phyloP scores from a whole-genome alignment of 2,113 vertebrate species.

The Thryonomys swinderianus region DNA sequence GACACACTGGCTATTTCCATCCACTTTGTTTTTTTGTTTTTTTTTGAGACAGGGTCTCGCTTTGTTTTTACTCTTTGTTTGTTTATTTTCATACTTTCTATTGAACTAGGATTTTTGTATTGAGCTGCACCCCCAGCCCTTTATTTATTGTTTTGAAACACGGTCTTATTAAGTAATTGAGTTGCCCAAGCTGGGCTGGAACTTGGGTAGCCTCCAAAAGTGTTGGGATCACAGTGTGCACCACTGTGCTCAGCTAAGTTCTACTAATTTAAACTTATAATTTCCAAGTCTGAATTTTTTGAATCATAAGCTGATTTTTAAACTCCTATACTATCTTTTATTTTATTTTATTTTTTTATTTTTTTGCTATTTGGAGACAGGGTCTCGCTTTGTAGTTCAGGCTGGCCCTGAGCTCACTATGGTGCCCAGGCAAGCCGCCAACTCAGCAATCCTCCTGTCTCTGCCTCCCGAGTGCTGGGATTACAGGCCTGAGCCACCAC shows the following conservation, averaged over 20 bases:
- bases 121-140: background rate
- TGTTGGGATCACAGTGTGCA: background rate
- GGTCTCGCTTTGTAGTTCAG: no score
- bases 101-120: background rate
- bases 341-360: no score
- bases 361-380: no score
- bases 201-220: background rate
- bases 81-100: background rate
- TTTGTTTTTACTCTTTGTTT: background rate
- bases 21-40: background rate
- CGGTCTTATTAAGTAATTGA: background rate
- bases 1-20: background rate
- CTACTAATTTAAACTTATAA: background rate
- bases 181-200: background rate
- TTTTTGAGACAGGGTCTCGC: no score
- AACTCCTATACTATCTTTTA: background rate
- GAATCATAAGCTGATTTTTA: background rate
- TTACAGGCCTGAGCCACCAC: no score
- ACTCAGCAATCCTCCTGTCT: no score
- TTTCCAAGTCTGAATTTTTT: conserved; percentile 1
- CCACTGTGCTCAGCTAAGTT: background rate
- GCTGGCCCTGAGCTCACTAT: no score
- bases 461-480: no score
- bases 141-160: background rate
- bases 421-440: no score